Evolutionary conservation across 2,113 vertebrate genomes (phyloP).

Genomic region (Progne subis): DNA sequence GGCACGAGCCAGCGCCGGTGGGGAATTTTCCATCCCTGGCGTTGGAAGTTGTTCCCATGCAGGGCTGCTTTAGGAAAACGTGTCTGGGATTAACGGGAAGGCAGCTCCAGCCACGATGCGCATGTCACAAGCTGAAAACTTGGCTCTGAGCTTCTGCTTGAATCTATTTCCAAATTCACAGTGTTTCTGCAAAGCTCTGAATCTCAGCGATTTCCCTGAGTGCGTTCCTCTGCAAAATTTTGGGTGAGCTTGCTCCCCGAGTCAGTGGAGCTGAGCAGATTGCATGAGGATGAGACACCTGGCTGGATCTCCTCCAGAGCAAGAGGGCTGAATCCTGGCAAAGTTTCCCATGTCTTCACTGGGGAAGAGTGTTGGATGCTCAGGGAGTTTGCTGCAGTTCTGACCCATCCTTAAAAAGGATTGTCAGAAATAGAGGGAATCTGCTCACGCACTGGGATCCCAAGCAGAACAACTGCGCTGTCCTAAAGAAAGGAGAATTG

Average conservation of each 20-base stretch:
- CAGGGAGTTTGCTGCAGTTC: neutral
- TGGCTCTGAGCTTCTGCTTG: neutral
- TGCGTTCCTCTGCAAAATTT: neutral
- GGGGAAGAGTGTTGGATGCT: neutral
- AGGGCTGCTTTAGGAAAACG: neutral
- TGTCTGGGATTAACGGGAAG: neutral
- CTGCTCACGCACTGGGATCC: neutral
- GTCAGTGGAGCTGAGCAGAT: neutral
- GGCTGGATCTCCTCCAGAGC: neutral
- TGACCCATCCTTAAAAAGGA: neutral
- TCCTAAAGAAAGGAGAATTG: neutral
- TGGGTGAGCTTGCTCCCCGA: neutral
- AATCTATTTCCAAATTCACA: neutral
- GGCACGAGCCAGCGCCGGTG: fast-evolving
- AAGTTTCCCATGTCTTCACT: neutral
- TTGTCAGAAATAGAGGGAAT: neutral
- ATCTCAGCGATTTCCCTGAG: neutral
- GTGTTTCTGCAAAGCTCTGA: neutral
- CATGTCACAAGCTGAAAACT: neutral
- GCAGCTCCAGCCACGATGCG: fast-evolving
- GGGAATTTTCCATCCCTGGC: neutral
- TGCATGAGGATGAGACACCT: neutral
- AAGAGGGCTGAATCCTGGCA: neutral
- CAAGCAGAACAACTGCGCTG: neutral
- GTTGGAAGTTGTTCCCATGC: neutral